phyloP scores from a whole-genome alignment of 2,113 vertebrate species.

The Phodopus roborovskii region DNA sequence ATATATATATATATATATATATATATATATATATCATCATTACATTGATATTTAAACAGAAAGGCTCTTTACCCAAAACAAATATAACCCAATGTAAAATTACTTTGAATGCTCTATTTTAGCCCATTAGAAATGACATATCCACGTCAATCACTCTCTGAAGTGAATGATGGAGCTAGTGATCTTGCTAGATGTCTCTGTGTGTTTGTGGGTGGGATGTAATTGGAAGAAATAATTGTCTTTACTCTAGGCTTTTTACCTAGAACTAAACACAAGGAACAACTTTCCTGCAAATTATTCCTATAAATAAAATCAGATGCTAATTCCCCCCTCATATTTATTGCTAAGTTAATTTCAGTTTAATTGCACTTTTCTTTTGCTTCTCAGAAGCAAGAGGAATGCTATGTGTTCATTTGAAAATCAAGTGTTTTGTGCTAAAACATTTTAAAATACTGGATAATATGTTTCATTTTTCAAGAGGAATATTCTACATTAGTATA shows the following conservation, averaged over 20 bases:
- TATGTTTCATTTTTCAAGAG: not conserved
- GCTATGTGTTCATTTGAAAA: not conserved
- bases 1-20: not conserved
- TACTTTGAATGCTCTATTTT: not conserved
- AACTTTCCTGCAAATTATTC: not conserved
- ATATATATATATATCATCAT: no score
- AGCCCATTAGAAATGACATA: not conserved
- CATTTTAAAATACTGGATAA: constrained; percentile 9
- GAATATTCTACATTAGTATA: not conserved
- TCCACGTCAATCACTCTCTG: not conserved
- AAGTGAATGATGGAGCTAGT: not conserved
- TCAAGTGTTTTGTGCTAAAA: not conserved
- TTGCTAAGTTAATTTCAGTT: constrained; percentile 47
- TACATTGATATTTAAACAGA: not conserved
- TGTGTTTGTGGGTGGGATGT: not conserved
- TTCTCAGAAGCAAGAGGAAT: not conserved
- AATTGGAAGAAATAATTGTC: not conserved
- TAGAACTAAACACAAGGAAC: not conserved
- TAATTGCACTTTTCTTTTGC: not conserved
- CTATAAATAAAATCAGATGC: not conserved
- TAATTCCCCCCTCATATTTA: constrained; percentile 22
- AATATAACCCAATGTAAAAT: not conserved
- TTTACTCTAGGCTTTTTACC: not conserved
- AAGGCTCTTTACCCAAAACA: not conserved
- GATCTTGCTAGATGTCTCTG: not conserved